These are phyloP conservation scores for Coptodon rendalli DNA, from an alignment of 2,113 vertebrate species.

Conservation along the genomic window DNA sequence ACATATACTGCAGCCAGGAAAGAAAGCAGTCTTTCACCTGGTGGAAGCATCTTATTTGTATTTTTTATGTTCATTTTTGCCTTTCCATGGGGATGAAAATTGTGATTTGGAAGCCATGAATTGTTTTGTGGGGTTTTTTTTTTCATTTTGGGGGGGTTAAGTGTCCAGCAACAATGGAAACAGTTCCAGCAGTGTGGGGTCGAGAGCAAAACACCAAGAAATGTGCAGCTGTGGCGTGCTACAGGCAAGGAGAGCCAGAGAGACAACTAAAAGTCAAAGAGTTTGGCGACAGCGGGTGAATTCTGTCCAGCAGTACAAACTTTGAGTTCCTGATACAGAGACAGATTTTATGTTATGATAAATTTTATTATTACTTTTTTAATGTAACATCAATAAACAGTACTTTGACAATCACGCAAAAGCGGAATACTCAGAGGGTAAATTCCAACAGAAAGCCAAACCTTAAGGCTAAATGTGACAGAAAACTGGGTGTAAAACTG, in stretches of 20 bases:
- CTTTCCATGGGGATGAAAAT: background rate
- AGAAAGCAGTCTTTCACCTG: background rate
- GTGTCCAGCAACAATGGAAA: background rate
- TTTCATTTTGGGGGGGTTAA: background rate
- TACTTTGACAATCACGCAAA: background rate
- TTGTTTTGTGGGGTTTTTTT: background rate
- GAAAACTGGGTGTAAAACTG: background rate
- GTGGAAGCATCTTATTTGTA: background rate
- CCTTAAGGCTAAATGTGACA: background rate
- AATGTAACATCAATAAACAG: background rate
- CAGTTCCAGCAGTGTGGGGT: background rate
- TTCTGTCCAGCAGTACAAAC: background rate
- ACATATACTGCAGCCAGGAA: background rate
- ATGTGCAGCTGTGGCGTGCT: background rate
- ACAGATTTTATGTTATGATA: background rate
- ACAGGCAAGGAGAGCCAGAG: background rate
- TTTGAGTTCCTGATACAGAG: background rate
- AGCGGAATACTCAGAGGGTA: background rate
- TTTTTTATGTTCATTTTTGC: background rate
- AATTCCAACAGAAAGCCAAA: background rate
- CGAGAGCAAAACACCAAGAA: background rate
- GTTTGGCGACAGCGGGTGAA: background rate
- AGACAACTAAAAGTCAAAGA: background rate
- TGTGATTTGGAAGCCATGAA: background rate
- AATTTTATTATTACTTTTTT: background rate